phyloP scores from a whole-genome alignment of 2,113 vertebrate species.

The Glareola pratincola region DNA sequence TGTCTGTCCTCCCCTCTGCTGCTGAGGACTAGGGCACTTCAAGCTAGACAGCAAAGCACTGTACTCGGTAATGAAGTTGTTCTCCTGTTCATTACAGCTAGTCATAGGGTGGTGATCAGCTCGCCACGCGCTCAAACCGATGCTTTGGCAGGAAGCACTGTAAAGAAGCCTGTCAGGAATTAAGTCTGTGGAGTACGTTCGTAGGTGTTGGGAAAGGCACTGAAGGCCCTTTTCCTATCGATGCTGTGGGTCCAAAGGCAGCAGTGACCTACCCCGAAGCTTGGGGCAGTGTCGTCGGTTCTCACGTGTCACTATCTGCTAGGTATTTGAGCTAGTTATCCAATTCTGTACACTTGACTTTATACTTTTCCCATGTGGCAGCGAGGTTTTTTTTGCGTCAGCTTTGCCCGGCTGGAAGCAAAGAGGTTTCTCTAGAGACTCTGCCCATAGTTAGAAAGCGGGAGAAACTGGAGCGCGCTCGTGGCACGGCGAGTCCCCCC shows the following conservation, averaged over 20 bases:
- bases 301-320: rapidly evolving
- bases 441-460: not conserved
- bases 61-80: not conserved
- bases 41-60: not conserved
- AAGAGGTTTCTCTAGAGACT: not conserved
- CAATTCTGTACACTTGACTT: not conserved
- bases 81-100: not conserved
- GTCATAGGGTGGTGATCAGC: not conserved
- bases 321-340: not conserved
- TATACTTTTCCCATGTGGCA: not conserved
- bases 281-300: rapidly evolving
- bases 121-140: rapidly evolving
- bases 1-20: not conserved
- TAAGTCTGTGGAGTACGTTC: not conserved
- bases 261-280: not conserved
- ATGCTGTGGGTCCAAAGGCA: not conserved
- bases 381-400: not conserved
- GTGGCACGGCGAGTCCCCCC: not conserved
- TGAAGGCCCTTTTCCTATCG: not conserved
- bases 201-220: not conserved
- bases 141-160: not conserved
- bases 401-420: not conserved
- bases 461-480: not conserved
- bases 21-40: not conserved
- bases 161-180: not conserved